A percentile compares a stretch with the other conserved stretches of the same genome.
phyloP scores from a whole-genome alignment of 2,113 vertebrate species.

The Cichladusa arquata region DNA sequence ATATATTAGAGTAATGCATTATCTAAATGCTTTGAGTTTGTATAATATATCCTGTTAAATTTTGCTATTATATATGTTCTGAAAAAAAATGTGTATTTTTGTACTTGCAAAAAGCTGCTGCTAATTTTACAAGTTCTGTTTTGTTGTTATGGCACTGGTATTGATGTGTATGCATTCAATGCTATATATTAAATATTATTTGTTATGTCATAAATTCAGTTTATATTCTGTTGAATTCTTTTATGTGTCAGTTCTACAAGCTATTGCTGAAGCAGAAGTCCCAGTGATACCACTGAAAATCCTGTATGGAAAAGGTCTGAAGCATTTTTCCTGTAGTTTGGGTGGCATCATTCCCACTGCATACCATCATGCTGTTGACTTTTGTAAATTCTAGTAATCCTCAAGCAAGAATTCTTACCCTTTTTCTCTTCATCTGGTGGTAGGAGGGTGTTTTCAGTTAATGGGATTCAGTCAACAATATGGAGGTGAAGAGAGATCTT shows the following conservation, averaged over 20 bases:
- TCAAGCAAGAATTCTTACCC: not conserved
- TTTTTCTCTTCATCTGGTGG: not conserved
- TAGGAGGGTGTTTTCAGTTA: not conserved
- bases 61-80: constrained; percentile 82
- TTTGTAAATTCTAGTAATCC: not conserved
- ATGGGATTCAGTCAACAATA: not conserved
- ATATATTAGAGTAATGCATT: constrained; percentile 79
- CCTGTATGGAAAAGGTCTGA: not conserved
- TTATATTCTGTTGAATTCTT: not conserved
- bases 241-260: not conserved
- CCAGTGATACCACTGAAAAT: not conserved
- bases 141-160: constrained; percentile 74
- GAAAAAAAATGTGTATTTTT: constrained; percentile 93
- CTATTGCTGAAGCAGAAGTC: not conserved
- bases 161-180: constrained; percentile 74
- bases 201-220: constrained; percentile 56
- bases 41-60: constrained; percentile 84
- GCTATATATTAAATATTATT: constrained; percentile 76
- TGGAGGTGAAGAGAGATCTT: not conserved
- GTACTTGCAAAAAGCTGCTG: constrained; percentile 89
- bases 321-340: not conserved
- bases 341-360: not conserved
- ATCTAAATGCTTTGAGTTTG: constrained; percentile 87
- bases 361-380: not conserved
- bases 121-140: constrained; percentile 82